A percentile compares a stretch with the other conserved stretches of the same genome.
These are phyloP conservation scores for Labeo calbasu DNA, from an alignment of 2,797 vertebrate genomes.

Conservation along the genomic window DNA sequence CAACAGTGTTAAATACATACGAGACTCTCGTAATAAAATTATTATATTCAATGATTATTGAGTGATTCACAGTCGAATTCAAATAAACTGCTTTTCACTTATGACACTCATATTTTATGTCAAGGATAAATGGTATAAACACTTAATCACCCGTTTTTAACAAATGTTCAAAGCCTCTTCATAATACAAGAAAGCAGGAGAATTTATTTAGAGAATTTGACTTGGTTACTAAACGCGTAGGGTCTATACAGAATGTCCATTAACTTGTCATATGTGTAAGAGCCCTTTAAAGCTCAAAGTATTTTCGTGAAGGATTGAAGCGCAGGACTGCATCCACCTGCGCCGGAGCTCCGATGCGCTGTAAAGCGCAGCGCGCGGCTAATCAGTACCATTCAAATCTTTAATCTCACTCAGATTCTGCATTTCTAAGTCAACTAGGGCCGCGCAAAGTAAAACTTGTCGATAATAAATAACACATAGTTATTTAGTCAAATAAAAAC, in stretches of 20 bases:
- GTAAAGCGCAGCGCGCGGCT: background rate
- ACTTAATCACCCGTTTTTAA: background rate
- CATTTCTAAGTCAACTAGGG: background rate
- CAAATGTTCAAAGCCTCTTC: background rate
- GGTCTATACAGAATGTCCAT: constrained; percentile 72
- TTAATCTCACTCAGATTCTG: background rate
- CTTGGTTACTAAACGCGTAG: constrained; percentile 75
- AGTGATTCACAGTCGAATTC: background rate
- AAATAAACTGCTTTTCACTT: background rate
- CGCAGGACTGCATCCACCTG: constrained; percentile 75
- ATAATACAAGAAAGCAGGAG: background rate
- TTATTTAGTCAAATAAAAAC: constrained; percentile 7
- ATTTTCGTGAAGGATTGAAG: constrained; percentile 63
- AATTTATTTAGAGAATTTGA: background rate
- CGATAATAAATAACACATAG: background rate
- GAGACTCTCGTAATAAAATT: background rate
- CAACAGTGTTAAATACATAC: background rate
- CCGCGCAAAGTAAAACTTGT: background rate
- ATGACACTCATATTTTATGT: background rate
- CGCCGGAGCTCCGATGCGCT: constrained; percentile 49
- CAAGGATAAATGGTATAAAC: constrained; percentile 7
- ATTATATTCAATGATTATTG: background rate
- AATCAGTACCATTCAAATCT: constrained; percentile 20
- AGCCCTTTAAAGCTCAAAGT: constrained; percentile 84
- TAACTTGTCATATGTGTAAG: constrained; percentile 76